phyloP scores from a whole-genome alignment of 2,797 vertebrate genomes.

The Argentina silus region DNA sequence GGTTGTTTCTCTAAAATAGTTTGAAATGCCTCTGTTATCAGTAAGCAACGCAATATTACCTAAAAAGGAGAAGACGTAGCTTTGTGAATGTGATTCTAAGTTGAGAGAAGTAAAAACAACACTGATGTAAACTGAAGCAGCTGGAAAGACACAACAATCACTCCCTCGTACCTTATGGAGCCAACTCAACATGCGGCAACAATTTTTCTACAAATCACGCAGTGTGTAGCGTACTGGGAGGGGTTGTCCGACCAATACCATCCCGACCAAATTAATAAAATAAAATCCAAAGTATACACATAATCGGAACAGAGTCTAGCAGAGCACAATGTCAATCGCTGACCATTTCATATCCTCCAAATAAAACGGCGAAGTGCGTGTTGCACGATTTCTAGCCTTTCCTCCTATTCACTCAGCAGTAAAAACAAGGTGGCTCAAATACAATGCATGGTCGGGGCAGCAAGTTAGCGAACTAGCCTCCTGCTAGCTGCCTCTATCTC shows the following conservation, averaged over 20 bases:
- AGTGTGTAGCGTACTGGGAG: constrained; percentile 44
- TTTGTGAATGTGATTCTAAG: background rate
- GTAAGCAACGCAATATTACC: constrained; percentile 5
- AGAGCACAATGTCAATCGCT: no score
- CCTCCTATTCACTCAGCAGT: background rate
- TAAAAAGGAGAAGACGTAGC: constrained; percentile 21
- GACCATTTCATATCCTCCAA: background rate
- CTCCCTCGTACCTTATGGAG: constrained; percentile 52
- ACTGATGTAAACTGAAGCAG: no score
- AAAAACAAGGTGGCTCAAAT: background rate
- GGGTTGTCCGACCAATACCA: constrained; percentile 18
- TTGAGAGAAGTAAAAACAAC: background rate
- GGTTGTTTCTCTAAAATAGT: background rate
- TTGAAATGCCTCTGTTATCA: background rate
- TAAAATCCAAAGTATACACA: constrained; percentile 18
- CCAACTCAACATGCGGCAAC: constrained; percentile 47
- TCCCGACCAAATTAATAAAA: constrained; percentile 1
- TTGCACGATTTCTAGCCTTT: background rate
- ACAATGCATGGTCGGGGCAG: constrained; percentile 35
- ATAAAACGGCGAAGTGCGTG: background rate
- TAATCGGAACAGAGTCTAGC: no score
- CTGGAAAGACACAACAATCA: no score
- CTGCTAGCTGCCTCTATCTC: constrained; percentile 20
- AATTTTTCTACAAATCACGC: no score
- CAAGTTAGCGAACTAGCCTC: constrained; percentile 52